Evolutionary conservation across 1,140 invertebrate species (phyloP).

Genomic region (Drosophila saltans): DNA sequence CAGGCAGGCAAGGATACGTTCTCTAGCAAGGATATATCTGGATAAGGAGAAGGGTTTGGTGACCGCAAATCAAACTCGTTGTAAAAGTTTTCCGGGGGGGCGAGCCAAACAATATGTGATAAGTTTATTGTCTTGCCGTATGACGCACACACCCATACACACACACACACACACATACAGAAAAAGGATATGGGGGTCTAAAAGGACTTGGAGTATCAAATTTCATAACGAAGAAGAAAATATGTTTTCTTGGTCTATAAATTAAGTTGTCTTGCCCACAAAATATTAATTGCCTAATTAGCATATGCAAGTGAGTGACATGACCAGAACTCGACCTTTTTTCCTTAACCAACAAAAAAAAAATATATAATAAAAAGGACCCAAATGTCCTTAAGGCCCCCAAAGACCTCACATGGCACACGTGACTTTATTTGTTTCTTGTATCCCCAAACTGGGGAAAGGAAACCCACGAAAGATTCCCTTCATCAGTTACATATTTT

Average conservation of each 20-base stretch:
- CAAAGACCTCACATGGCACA: constrained; percentile 51
- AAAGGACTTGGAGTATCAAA: constrained; percentile 65
- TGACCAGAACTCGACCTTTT: constrained; percentile 49
- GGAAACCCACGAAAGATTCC: too few relatives aligned
- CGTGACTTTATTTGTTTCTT: constrained; percentile 49
- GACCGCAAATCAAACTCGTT: constrained; percentile 76
- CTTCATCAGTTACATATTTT: neutral
- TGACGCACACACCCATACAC: constrained; percentile 30
- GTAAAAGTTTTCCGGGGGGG: constrained; percentile 63
- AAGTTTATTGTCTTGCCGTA: constrained; percentile 79
- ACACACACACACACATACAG: too few relatives aligned
- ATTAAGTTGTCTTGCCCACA: constrained; percentile 81
- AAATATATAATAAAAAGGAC: constrained; percentile 1
- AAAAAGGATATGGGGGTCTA: constrained; percentile 6
- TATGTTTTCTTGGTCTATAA: constrained; percentile 73
- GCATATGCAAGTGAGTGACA: constrained; percentile 74
- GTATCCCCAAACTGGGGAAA: constrained; percentile 24
- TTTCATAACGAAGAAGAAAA: constrained; percentile 60
- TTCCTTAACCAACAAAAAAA: constrained; percentile 10
- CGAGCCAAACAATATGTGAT: constrained; percentile 68
- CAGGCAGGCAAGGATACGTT: constrained; percentile 20
- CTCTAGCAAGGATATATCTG: constrained; percentile 15
- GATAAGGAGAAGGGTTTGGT: constrained; percentile 8
- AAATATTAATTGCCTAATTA: constrained; percentile 81
- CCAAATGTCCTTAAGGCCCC: constrained; percentile 19